phyloP scores from a whole-genome alignment of 2,113 vertebrate species.

The Albula goreensis region DNA sequence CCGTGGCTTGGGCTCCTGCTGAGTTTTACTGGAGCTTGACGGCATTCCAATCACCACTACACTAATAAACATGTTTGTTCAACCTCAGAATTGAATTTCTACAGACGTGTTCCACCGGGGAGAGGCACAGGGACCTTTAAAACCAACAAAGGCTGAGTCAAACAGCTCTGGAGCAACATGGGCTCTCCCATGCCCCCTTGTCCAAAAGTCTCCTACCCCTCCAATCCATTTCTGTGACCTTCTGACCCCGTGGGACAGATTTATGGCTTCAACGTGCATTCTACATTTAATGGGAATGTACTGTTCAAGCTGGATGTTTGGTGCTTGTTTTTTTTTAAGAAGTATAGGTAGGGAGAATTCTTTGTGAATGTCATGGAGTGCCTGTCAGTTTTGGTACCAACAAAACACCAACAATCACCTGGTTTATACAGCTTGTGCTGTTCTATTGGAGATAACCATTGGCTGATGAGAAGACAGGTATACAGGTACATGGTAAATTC shows the following conservation, averaged over 20 bases:
- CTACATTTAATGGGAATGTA: slow-evolving; percentile 38
- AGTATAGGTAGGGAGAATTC: background rate
- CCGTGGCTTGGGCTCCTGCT: background rate
- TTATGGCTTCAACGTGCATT: slow-evolving; percentile 38
- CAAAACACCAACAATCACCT: background rate
- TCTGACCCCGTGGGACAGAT: slow-evolving; percentile 40
- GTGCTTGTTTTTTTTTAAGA: background rate
- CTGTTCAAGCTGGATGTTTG: slow-evolving; percentile 30
- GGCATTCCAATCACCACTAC: slow-evolving; percentile 17
- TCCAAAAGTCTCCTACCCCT: background rate
- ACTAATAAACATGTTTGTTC: slow-evolving; percentile 28
- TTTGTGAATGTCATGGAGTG: background rate
- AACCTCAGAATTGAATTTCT: background rate
- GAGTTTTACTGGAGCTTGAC: background rate
- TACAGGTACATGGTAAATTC: background rate
- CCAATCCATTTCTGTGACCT: slow-evolving; percentile 27
- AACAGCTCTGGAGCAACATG: background rate
- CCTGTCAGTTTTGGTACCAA: background rate
- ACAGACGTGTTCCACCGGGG: slow-evolving; percentile 17
- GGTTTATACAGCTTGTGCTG: background rate
- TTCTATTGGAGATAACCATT: background rate
- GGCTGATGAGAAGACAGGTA: background rate
- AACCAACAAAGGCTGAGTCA: slow-evolving; percentile 21
- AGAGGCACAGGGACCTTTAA: background rate
- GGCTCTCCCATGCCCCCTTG: background rate